Evolutionary conservation across 2,888 invertebrate genomes (phyloP).

Genomic region (Drosophila cracens): DNA sequence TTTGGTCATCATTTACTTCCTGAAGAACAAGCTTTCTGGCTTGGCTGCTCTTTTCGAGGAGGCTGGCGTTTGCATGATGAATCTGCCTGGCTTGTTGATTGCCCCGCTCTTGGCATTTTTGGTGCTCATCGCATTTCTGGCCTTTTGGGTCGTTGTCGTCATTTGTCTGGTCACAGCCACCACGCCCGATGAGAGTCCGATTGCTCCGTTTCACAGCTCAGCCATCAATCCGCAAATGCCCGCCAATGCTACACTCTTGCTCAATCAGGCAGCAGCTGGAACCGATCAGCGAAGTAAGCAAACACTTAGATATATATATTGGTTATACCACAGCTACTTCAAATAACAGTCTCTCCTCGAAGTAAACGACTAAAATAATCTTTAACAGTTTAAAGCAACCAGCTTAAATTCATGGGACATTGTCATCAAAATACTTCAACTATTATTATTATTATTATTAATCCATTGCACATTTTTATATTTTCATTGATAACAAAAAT

Average conservation of each 20-base stretch:
- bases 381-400: not conserved
- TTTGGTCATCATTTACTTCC: conserved; percentile 90
- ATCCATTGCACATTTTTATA: conserved; percentile 24
- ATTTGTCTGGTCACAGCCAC: conserved; percentile 93
- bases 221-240: conserved; percentile 53
- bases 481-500: conserved; percentile 18
- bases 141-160: conserved; percentile 94
- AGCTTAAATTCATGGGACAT: conserved; percentile 1
- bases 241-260: conserved; percentile 39
- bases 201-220: conserved; percentile 77
- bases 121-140: conserved; percentile 91
- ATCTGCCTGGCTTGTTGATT: conserved; percentile 93
- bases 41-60: conserved; percentile 94
- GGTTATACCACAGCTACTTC: not conserved
- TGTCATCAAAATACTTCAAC: conserved; percentile 2
- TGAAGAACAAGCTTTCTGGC: conserved; percentile 93
- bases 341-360: not conserved
- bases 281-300: conserved; percentile 78
- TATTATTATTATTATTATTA: not conserved
- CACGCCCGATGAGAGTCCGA: conserved; percentile 87
- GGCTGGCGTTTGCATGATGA: conserved; percentile 94
- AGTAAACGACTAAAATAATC: not conserved
- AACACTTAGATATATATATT: not conserved
- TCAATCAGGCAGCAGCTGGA: conserved; percentile 63
- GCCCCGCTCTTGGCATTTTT: conserved; percentile 94